Conservation (phyloP, 1,140 invertebrate genomes). For the Drosophila orosa region DNA sequence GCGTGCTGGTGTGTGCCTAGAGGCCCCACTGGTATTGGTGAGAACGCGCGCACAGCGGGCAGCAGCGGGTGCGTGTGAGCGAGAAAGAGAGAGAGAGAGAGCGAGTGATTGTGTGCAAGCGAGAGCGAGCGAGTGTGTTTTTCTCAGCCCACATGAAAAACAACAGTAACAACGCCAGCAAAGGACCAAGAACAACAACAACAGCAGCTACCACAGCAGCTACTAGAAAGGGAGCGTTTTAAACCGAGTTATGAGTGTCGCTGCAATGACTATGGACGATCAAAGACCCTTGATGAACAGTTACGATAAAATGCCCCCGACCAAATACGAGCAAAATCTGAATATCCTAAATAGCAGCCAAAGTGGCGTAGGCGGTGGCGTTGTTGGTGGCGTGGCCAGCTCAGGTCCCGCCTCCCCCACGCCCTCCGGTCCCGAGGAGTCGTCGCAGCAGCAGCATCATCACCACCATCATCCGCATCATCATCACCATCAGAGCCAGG, state of each 20-base stretch:
- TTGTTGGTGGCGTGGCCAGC: slow-evolving; percentile 31
- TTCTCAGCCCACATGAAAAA: slow-evolving; percentile 52
- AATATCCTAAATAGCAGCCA: slow-evolving; percentile 56
- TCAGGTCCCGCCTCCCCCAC: slow-evolving; percentile 80
- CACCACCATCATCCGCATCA: slow-evolving; percentile 56
- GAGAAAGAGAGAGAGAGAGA: slow-evolving; percentile 15
- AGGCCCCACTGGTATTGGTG: slow-evolving; percentile 23
- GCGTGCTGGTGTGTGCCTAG: slow-evolving; percentile 23
- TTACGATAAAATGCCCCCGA: slow-evolving; percentile 82
- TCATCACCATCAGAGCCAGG: slow-evolving; percentile 56
- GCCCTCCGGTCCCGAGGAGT: slow-evolving; percentile 71
- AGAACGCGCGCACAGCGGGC: slow-evolving; percentile 15
- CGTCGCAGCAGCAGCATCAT: slow-evolving; percentile 40
- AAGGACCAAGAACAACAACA: slow-evolving; percentile 46
- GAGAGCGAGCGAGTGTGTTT: slow-evolving; percentile 47
- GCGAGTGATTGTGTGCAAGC: slow-evolving; percentile 38
- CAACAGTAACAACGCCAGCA: slow-evolving; percentile 39
- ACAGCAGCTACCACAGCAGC: slow-evolving; percentile 12
- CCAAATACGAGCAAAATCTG: slow-evolving; percentile 80
- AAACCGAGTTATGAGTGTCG: slow-evolving; percentile 82
- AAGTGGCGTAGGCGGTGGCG: slow-evolving; percentile 35
- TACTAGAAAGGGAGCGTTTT: slow-evolving; percentile 31
- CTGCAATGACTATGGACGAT: slow-evolving; percentile 84
- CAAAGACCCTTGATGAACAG: slow-evolving; percentile 84
- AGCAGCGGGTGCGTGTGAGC: slow-evolving; percentile 15